Base-by-base conservation (phyloP, 2,113 vertebrate species). In the Neolamprologus variostigma region DNA sequence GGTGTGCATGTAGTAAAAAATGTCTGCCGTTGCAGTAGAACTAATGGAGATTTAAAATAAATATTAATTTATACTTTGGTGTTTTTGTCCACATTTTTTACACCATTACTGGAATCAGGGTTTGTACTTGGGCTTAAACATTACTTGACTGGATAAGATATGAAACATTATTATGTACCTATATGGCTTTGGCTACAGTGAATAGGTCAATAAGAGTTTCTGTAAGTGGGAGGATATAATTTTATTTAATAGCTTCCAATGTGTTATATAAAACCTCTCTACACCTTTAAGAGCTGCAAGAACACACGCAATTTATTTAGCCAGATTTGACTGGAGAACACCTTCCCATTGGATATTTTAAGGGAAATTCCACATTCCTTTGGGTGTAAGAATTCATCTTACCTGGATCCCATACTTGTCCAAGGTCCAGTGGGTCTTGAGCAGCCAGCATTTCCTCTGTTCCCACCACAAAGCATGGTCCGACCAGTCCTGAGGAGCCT, bases 381-480 rank as follows among this genome's bases (percentile, higher is more conserved):
- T 54, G 31, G 21, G 8, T 28, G 31, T 21, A 13, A 40, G 68
- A 71, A 71, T 33, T 50, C 6, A 4, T 12, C 9, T 87, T 89
- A 95, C 95, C 95, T 96, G 95, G 76, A 99, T 96, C 4, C 98
- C 98, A 0, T 93, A 99, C 89, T 99, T 99, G 94, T 99, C 99
- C 86, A 99, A 93, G 0, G 98, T 99, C 98, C 99, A 99, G 93
- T 99, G 98, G 1, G 98, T 99, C 94, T 97, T 99, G 76, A 99
- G 95, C 87, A 99, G 97, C 99, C 99, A 99, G 85, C 97, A 97
- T 13, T 96, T 97, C 73, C 97, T 99, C 83, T 98, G 97, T 51
- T 98, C 97, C 98, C 99, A 99, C 99, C 99, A 99, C 86, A 99
- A 94, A 19, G 97, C 98, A 82, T 98, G 98, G 91, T 99, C 98